Evolutionary conservation across 2,797 vertebrate genomes (phyloP).

Genomic region (Nannoperca australis): DNA sequence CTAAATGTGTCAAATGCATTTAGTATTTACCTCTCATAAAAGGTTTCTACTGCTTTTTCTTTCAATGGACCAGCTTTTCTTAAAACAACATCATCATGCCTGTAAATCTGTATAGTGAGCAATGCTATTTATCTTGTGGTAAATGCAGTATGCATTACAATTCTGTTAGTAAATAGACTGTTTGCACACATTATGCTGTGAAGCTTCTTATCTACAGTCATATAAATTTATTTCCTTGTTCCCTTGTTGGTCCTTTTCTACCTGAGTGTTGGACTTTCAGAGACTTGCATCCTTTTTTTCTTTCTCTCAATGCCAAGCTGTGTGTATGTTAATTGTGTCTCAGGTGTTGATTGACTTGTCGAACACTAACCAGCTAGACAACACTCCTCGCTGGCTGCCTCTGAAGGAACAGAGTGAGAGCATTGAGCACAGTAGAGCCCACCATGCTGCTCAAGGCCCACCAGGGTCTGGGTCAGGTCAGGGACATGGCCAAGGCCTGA

Average conservation of each 20-base stretch:
- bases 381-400: slow-evolving; percentile 94
- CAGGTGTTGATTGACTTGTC: slow-evolving; percentile 97
- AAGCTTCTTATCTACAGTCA: not conserved
- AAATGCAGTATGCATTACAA: not conserved
- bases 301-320: not conserved
- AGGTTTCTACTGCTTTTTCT: slow-evolving; percentile 10
- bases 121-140: slow-evolving; percentile 2
- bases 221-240: not conserved
- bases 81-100: not conserved
- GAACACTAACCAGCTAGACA: slow-evolving; percentile 93
- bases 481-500: slow-evolving; percentile 59
- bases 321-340: slow-evolving; percentile 28
- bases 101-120: slow-evolving; percentile 9
- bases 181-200: not conserved
- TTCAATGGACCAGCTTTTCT: not conserved
- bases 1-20: slow-evolving; percentile 44
- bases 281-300: not conserved
- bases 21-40: slow-evolving; percentile 17
- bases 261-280: not conserved
- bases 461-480: slow-evolving; percentile 75
- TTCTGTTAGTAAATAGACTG: not conserved
- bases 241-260: not conserved
- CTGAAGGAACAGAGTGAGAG: slow-evolving; percentile 97
- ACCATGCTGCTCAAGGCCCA: slow-evolving; percentile 87
- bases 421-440: slow-evolving; percentile 91